These are phyloP conservation scores for Caenorhabditis tropicalis DNA, from an alignment of 1,140 invertebrate species.

Conservation along the genomic window DNA sequence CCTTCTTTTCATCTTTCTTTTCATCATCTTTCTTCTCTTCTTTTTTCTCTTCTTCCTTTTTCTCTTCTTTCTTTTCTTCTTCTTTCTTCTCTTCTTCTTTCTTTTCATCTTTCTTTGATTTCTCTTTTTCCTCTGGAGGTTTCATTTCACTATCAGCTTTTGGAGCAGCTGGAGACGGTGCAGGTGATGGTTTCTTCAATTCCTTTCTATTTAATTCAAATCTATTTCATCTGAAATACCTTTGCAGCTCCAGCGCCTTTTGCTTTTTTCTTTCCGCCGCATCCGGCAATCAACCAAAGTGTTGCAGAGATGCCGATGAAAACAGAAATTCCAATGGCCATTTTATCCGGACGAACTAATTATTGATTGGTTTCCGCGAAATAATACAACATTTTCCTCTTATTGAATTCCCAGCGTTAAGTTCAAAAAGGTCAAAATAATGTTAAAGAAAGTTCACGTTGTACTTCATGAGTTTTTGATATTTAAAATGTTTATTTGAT, in stretches of 20 bases:
- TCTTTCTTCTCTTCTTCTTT: slow-evolving; percentile 10
- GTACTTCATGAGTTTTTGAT: too few relatives aligned
- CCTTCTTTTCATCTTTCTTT: not conserved
- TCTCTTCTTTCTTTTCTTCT: not conserved
- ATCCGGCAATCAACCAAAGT: not conserved
- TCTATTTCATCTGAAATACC: not conserved
- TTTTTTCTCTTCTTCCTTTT: not conserved
- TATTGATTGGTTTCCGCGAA: not conserved
- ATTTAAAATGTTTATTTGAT: too few relatives aligned
- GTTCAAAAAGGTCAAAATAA: not conserved
- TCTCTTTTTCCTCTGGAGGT: not conserved
- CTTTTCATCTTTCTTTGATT: not conserved
- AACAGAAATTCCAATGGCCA: slow-evolving; percentile 5
- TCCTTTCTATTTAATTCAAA: not conserved
- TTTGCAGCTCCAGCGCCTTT: not conserved
- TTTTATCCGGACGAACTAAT: not conserved
- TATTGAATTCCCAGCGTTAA: not conserved
- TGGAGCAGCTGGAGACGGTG: not conserved
- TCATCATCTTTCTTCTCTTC: not conserved
- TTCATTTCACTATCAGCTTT: slow-evolving; percentile 2
- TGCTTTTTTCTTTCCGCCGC: slow-evolving; percentile 20
- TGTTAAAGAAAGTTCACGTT: not conserved
- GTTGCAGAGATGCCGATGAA: slow-evolving; percentile 10
- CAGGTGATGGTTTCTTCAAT: not conserved
- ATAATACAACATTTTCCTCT: not conserved